phyloP scores from a whole-genome alignment of 64 coral and sea anemone genomes.

The Anthopleura sola region DNA sequence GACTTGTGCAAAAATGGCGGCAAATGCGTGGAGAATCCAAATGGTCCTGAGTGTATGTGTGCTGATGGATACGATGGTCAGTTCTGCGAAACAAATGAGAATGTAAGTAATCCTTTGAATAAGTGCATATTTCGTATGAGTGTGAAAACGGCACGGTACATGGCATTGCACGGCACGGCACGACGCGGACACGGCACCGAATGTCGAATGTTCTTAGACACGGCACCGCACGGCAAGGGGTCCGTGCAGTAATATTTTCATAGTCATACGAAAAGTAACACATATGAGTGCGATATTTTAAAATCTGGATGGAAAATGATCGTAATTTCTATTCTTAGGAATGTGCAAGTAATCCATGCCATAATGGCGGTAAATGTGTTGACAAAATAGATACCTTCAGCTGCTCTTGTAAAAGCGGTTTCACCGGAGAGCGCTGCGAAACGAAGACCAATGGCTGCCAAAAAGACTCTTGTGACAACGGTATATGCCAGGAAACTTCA shows the following conservation, averaged over 20 bases:
- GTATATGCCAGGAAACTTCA: slow-evolving; percentile 56
- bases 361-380: slow-evolving; percentile 84
- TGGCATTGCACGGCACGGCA: too few species aligned
- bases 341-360: slow-evolving; percentile 51
- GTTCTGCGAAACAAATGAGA: slow-evolving; percentile 81
- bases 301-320: too few species aligned
- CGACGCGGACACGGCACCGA: too few species aligned
- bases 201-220: too few species aligned
- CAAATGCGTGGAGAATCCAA: slow-evolving; percentile 71
- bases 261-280: too few species aligned
- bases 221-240: too few species aligned
- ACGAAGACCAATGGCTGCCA: slow-evolving; percentile 68
- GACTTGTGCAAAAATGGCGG: slow-evolving; percentile 53
- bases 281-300: too few species aligned
- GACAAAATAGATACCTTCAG: slow-evolving; percentile 45
- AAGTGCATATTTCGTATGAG: too few species aligned
- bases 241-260: too few species aligned
- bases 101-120: slow-evolving; percentile 54
- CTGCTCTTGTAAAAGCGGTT: slow-evolving; percentile 69
- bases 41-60: slow-evolving; percentile 65
- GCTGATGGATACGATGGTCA: slow-evolving; percentile 65
- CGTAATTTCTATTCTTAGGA: slow-evolving; percentile 37
- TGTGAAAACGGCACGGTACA: too few species aligned
- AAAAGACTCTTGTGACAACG: slow-evolving; percentile 74
- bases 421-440: slow-evolving; percentile 75